phyloP scores from a whole-genome alignment of 2,797 vertebrate species.

The Pteronotus mesoamericanus region DNA sequence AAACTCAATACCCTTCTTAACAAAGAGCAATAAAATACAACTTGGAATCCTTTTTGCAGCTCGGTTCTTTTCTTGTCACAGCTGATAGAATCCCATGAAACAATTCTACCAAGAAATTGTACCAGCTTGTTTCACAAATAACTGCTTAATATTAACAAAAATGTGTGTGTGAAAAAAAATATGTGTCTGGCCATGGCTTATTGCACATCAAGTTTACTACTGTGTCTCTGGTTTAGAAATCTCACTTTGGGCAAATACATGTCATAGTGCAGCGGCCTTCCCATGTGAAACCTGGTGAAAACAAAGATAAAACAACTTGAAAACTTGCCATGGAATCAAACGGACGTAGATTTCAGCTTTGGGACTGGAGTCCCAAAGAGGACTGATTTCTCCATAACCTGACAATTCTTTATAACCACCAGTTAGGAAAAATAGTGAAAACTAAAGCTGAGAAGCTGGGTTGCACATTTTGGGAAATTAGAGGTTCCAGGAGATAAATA shows the following conservation, averaged over 20 bases:
- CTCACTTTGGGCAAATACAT: background rate
- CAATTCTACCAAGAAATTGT: slow-evolving; percentile 42
- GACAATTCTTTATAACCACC: background rate
- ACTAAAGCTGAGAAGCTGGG: background rate
- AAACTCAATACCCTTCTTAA: slow-evolving; percentile 66
- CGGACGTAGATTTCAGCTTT: background rate
- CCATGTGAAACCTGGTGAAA: background rate
- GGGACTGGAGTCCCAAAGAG: background rate
- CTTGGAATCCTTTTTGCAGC: slow-evolving; percentile 50
- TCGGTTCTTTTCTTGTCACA: slow-evolving; percentile 49
- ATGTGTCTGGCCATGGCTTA: background rate
- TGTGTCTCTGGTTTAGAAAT: background rate
- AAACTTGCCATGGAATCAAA: background rate
- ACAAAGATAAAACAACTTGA: background rate
- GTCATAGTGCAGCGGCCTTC: background rate
- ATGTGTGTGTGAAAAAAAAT: background rate
- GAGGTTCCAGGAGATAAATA: background rate
- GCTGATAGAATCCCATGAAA: slow-evolving; percentile 53
- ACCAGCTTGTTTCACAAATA: slow-evolving; percentile 44
- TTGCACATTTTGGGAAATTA: background rate
- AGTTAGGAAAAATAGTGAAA: background rate
- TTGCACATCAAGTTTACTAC: background rate
- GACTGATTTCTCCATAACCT: background rate
- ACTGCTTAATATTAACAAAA: slow-evolving; percentile 46
- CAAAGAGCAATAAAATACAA: slow-evolving; percentile 61